These are phyloP conservation scores for Plodia interpunctella DNA, from an alignment of 1,140 invertebrate genomes.

Conservation along the genomic window DNA sequence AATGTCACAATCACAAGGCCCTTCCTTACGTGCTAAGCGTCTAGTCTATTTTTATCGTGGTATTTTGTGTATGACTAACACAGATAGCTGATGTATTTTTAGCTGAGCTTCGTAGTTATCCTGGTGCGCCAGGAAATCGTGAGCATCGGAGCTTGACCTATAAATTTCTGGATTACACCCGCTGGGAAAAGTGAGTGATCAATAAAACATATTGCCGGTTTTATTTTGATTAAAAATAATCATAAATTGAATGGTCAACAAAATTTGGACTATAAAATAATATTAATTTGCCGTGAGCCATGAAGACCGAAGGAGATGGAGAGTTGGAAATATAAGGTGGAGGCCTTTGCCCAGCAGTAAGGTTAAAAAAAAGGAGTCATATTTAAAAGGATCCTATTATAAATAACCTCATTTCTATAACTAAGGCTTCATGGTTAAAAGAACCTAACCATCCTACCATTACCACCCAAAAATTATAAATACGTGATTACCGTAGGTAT, in stretches of 20 bases:
- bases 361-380: no score
- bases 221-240: no score
- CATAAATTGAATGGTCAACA: no score
- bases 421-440: constrained; percentile 42
- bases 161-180: constrained; percentile 27
- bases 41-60: constrained; percentile 25
- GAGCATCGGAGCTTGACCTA: constrained; percentile 39
- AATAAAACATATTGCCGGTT: not conserved
- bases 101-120: constrained; percentile 19
- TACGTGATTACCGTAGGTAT: no score
- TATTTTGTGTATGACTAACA: constrained; percentile 21
- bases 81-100: constrained; percentile 27
- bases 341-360: no score
- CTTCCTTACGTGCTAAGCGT: constrained; percentile 14
- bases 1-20: constrained; percentile 22
- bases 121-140: constrained; percentile 47
- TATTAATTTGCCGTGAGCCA: no score
- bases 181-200: not conserved
- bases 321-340: no score
- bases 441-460: no score
- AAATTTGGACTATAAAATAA: no score
- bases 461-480: no score
- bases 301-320: no score
- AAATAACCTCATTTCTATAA: constrained; percentile 40
- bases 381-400: constrained; percentile 1